Evolutionary conservation across 1,140 invertebrate genomes (phyloP).

Genomic region (Drosophila takahashii): DNA sequence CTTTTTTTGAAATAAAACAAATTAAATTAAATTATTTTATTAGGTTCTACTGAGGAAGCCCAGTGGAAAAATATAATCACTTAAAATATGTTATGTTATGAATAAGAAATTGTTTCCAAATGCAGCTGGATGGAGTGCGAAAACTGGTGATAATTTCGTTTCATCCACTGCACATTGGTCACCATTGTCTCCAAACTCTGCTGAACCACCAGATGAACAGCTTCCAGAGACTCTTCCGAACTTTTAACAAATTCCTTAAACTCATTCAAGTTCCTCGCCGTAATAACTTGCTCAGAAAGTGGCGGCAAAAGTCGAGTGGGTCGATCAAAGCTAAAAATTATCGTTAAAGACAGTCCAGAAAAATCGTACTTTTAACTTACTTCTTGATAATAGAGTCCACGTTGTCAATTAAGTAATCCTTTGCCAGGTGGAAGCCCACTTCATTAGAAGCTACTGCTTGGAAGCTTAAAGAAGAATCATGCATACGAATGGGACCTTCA

Average conservation of each 20-base stretch:
- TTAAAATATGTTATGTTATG: too few species aligned
- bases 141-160: slow-evolving; percentile 57
- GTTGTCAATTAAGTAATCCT: slow-evolving; percentile 87
- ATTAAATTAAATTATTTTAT: too few species aligned
- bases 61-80: too few species aligned
- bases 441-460: slow-evolving; percentile 85
- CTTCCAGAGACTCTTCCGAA: slow-evolving; percentile 79
- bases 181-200: slow-evolving; percentile 85
- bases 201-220: slow-evolving; percentile 83
- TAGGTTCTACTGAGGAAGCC: too few species aligned
- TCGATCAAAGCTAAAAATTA: slow-evolving; percentile 75
- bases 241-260: slow-evolving; percentile 81
- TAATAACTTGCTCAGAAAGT: slow-evolving; percentile 84
- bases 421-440: slow-evolving; percentile 87
- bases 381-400: slow-evolving; percentile 86
- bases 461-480: slow-evolving; percentile 88
- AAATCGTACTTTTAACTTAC: slow-evolving; percentile 82
- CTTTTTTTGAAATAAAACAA: too few species aligned
- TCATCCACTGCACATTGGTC: slow-evolving; percentile 85
- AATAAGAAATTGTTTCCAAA: slow-evolving; percentile 3
- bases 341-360: too few species aligned
- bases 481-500: slow-evolving; percentile 87
- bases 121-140: slow-evolving; percentile 39
- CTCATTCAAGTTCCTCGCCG: slow-evolving; percentile 80
- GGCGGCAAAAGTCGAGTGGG: slow-evolving; percentile 80